phyloP scores from a whole-genome alignment of 2,113 vertebrate species.

The Crotophaga sulcirostris region DNA sequence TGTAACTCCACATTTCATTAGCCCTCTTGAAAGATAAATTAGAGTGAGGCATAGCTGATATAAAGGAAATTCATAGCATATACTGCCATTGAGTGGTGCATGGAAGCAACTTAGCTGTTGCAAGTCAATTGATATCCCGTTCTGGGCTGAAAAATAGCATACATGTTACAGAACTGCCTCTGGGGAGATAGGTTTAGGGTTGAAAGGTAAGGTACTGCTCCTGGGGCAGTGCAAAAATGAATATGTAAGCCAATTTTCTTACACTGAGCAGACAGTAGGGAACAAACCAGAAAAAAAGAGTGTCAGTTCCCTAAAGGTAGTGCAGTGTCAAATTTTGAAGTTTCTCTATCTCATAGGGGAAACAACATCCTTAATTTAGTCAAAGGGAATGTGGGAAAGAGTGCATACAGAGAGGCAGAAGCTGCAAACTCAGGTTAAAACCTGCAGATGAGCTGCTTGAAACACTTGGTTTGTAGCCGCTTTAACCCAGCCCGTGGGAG shows the following conservation, averaged over 20 bases:
- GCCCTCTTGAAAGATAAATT: slow-evolving; percentile 45
- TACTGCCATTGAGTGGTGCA: background rate
- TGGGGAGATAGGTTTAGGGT: background rate
- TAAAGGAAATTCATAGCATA: background rate
- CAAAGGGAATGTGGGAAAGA: background rate
- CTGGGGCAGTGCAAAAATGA: background rate
- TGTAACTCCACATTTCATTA: slow-evolving; percentile 22
- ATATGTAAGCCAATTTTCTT: background rate
- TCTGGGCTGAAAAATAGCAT: background rate
- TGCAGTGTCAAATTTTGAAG: background rate
- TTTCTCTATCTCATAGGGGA: background rate
- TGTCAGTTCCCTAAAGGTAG: background rate
- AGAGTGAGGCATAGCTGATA: background rate
- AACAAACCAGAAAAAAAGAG: background rate
- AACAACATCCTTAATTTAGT: background rate
- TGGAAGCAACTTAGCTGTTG: background rate
- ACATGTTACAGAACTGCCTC: background rate
- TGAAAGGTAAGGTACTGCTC: background rate
- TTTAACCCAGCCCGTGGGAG: background rate
- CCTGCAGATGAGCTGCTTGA: background rate
- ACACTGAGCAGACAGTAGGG: background rate
- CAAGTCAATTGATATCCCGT: background rate
- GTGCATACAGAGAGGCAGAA: background rate
- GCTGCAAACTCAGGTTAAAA: background rate
- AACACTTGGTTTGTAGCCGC: background rate